Evolutionary conservation across 2,113 vertebrate species (phyloP).

Genomic region (Origma solitaria): DNA sequence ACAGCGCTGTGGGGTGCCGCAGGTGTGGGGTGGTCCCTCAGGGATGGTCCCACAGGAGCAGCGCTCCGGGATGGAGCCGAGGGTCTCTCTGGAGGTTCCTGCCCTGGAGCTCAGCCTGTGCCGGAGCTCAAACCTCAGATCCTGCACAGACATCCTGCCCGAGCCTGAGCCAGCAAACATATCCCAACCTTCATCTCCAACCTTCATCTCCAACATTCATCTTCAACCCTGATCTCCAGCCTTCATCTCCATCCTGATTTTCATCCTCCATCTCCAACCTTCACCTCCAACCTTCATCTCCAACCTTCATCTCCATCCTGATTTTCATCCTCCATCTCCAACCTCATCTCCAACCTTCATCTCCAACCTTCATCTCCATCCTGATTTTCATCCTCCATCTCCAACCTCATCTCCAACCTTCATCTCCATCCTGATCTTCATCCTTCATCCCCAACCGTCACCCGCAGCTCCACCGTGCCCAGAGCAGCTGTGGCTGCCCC

Average conservation of each 20-base stretch:
- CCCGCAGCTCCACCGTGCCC: neutral
- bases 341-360: neutral
- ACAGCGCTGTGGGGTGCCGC: too few species aligned
- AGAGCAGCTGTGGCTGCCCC: neutral
- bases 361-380: too few species aligned
- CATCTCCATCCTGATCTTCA: too few species aligned
- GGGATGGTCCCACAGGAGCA: neutral
- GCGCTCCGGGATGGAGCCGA: too few species aligned
- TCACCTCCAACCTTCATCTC: neutral
- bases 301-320: fast-evolving
- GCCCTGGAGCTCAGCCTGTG: neutral
- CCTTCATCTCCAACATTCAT: neutral
- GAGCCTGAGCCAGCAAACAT: neutral
- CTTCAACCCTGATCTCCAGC: fast-evolving
- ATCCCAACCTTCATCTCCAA: neutral
- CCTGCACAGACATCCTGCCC: neutral
- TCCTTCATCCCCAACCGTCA: neutral
- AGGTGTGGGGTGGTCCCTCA: too few species aligned
- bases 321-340: too few species aligned
- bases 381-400: too few species aligned
- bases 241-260: neutral
- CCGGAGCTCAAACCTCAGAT: neutral
- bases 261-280: neutral
- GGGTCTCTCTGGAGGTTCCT: too few species aligned
- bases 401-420: neutral